phyloP scores from a whole-genome alignment of 2,113 vertebrate genomes.

The Indri indri region DNA sequence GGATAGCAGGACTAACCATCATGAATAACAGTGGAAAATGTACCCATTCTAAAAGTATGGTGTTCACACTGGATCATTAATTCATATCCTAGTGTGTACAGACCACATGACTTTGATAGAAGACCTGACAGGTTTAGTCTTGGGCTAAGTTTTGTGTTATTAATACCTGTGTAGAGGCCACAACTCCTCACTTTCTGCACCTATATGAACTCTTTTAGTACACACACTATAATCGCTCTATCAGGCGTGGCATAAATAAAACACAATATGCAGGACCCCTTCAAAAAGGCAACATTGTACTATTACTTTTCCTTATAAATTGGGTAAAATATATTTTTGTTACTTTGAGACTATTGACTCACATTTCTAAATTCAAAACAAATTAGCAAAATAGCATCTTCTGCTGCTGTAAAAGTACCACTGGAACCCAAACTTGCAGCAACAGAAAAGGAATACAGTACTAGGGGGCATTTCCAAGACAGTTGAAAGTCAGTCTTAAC shows the following conservation, averaged over 20 bases:
- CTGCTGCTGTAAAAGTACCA: neutral
- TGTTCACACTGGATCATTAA: neutral
- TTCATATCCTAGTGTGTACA: neutral
- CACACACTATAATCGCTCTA: neutral
- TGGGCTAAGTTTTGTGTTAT: neutral
- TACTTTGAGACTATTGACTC: neutral
- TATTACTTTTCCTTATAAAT: neutral
- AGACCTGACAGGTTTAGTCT: neutral
- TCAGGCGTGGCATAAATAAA: neutral
- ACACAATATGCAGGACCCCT: neutral
- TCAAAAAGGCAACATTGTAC: neutral
- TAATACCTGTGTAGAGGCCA: neutral
- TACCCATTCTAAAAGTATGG: neutral
- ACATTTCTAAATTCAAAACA: slow-evolving; percentile 11
- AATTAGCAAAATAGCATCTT: neutral
- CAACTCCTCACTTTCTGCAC: neutral
- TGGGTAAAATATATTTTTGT: neutral
- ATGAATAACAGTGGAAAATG: neutral
- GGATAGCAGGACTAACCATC: neutral
- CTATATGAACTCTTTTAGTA: neutral
- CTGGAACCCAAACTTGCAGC: neutral
- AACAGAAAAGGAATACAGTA: neutral
- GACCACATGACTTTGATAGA: neutral
- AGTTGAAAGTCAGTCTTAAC: neutral
- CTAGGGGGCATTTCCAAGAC: neutral